Evolutionary conservation across 2,113 vertebrate species (phyloP), one percentile per base, ranked within the genome.

Genomic region (Dromiciops gliroides): DNA sequence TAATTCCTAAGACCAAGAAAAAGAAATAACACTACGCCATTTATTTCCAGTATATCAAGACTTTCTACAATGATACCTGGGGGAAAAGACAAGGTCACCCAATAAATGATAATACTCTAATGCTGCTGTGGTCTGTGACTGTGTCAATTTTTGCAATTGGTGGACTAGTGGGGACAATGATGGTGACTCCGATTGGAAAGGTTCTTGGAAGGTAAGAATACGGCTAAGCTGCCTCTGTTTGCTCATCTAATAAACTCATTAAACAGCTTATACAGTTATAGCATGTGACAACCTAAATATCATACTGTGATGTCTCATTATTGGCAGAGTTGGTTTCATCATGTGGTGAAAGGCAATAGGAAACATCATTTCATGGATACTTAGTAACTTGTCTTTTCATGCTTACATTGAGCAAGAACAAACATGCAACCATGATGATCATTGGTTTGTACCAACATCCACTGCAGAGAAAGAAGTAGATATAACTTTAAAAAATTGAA

Each of bases 121-220:
- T 98, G 0, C 97, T 99, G 49, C 99, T 99, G 51, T 99, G 99
- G 99, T 99, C 99, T 8, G 37, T 99, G 98, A 99, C 99, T 0
- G 99, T 99, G 93, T 99, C 99, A 93, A 98, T 99, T 97, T 99
- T 99, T 96, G 99, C 99, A 91, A 99, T 99, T 0, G 99, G 99
- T 91, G 99, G 99, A 75, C 99, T 99, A 88, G 95, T 99, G 49
- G 99, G 99, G 94, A 98, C 99, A 0, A 93, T 99, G 4, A 97
- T 98, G 12, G 99, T 99, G 91, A 99, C 99, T 37, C 95, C 98
- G 51, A 98, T 99, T 47, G 98, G 99, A 91, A 99, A 99, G 96
- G 95, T 97, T 90, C 98, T 99, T 0, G 99, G 99, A 95, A 99
- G 99, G 99, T 99, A 97, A 98, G 99, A 97, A 12, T 5, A 10